Percentiles rank a stretch among this genome's conserved stretches.
These are phyloP conservation scores for Ivindomyrus marchei DNA, from an alignment of 2,113 vertebrate genomes.

Conservation along the genomic window DNA sequence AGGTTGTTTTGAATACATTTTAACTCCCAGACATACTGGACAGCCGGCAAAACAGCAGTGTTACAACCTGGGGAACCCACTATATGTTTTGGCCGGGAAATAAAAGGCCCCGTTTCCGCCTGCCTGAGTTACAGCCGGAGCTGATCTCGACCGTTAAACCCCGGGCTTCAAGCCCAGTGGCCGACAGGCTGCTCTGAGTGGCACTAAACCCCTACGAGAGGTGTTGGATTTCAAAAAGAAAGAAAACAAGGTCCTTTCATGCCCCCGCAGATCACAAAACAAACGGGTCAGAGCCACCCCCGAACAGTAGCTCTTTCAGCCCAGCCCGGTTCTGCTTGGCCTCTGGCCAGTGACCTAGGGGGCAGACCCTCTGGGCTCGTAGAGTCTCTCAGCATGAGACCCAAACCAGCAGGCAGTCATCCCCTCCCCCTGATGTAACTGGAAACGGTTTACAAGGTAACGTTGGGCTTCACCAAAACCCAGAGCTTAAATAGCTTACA, in stretches of 20 bases:
- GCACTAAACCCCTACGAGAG: constrained; percentile 19
- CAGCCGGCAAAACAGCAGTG: not conserved
- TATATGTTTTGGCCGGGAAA: constrained; percentile 10
- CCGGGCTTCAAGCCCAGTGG: constrained; percentile 12
- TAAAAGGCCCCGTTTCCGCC: not conserved
- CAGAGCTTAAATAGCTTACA: not conserved
- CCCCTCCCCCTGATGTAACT: not conserved
- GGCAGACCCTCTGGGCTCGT: not conserved
- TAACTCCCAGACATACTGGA: not conserved
- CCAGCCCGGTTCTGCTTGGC: not conserved
- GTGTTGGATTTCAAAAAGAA: constrained; percentile 15
- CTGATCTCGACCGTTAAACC: constrained; percentile 12
- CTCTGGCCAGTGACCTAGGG: not conserved
- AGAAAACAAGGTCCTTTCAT: not conserved
- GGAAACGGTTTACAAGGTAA: not conserved
- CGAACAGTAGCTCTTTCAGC: not conserved
- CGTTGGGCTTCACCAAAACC: not conserved
- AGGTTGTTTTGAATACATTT: not conserved
- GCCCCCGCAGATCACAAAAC: not conserved
- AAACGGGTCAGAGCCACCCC: not conserved
- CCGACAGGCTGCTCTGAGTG: constrained; percentile 9
- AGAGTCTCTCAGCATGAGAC: not conserved
- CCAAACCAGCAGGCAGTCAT: not conserved
- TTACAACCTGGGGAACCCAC: constrained; percentile 4
- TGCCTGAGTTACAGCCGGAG: constrained; percentile 25